phyloP scores from a whole-genome alignment of 2,113 vertebrate species.

The Cercopithecus mona region DNA sequence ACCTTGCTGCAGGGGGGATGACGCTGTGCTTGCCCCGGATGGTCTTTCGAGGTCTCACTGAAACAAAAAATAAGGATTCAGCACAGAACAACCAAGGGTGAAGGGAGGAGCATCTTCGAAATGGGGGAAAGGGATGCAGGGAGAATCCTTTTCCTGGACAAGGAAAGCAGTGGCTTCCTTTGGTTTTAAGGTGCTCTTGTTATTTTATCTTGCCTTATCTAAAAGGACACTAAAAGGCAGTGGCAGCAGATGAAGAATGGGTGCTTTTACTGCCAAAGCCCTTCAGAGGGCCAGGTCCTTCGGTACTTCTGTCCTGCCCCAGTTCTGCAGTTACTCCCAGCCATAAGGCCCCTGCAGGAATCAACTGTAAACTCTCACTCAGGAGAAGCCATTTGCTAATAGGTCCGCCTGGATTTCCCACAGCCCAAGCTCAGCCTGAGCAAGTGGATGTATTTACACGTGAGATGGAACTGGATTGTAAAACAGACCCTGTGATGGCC shows the following conservation, averaged over 20 bases:
- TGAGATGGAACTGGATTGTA: neutral
- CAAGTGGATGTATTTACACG: neutral
- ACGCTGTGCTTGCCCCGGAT: slow-evolving; percentile 84
- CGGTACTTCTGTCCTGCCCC: neutral
- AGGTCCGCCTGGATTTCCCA: neutral
- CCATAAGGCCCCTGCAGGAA: neutral
- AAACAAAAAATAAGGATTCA: slow-evolving; percentile 54
- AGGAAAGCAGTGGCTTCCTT: neutral
- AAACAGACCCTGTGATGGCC: neutral
- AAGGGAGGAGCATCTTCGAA: neutral
- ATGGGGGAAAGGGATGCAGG: too few relatives aligned
- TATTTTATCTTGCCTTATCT: neutral
- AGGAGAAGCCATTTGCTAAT: neutral
- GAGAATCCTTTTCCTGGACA: neutral
- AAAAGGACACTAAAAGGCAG: neutral
- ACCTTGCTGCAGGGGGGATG: slow-evolving; percentile 75
- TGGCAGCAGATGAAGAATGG: neutral
- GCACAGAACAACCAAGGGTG: neutral
- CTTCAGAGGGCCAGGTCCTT: neutral
- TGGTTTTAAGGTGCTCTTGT: neutral
- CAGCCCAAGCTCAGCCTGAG: neutral
- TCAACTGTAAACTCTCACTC: neutral
- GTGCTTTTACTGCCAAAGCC: neutral
- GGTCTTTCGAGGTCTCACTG: slow-evolving; percentile 93
- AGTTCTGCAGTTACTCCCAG: neutral